Evolutionary conservation across 2,797 vertebrate species (phyloP).

Genomic region (Myotis daubentonii): DNA sequence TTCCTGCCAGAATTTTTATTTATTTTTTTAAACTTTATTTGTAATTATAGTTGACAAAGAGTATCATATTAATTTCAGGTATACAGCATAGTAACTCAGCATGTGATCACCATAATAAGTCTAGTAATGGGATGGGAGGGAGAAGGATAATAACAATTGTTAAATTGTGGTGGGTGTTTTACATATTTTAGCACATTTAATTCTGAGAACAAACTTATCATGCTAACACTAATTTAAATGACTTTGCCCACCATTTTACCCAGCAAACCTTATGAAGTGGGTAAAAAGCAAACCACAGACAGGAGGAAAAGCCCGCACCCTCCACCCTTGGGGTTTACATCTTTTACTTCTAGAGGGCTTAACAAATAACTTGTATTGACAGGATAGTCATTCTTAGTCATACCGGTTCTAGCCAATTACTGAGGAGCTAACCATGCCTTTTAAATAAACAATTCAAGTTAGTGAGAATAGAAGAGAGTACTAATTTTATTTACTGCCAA

Average conservation of each 20-base stretch:
- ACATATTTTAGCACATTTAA: background rate
- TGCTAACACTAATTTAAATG: background rate
- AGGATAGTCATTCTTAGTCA: background rate
- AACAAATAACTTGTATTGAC: background rate
- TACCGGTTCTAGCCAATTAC: background rate
- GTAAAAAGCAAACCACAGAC: background rate
- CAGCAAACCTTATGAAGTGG: background rate
- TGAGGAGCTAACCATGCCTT: background rate
- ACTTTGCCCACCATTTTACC: background rate
- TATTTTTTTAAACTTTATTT: background rate
- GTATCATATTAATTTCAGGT: background rate
- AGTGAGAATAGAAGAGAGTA: background rate
- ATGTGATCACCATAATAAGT: background rate
- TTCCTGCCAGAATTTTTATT: background rate
- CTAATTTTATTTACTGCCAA: background rate
- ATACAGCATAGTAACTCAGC: background rate
- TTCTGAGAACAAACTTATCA: background rate
- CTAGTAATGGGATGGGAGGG: background rate
- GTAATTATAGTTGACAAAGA: background rate
- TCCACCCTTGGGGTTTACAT: background rate
- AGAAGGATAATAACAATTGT: background rate
- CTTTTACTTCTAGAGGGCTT: background rate
- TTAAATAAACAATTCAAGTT: conserved; percentile 15
- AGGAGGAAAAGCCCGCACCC: background rate
- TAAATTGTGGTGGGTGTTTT: background rate